A percentile compares a stretch with the other conserved stretches of the same genome.
Conservation (phyloP, 2,113 vertebrate species). For the Atherinomorus stipes region DNA sequence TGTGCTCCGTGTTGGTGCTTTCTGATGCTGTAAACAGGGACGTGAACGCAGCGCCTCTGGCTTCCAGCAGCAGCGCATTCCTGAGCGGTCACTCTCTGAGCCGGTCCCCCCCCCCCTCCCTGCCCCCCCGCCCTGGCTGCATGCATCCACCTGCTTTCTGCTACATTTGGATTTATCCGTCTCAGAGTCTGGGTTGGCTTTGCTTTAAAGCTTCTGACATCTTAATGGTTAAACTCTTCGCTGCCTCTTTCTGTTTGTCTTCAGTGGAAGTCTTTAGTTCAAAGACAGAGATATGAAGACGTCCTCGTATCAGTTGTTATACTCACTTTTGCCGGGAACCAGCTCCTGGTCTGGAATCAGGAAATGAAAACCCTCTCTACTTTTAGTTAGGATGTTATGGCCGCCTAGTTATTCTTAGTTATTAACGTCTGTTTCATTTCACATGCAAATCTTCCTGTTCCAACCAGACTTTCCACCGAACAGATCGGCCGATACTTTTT, state of each 20-base stretch:
- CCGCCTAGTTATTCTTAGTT: no score
- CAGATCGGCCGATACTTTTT: no score
- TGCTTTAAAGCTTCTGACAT: conserved; percentile 2
- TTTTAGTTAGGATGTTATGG: no score
- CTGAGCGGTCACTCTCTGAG: conserved; percentile 62
- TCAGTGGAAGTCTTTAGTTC: not conserved
- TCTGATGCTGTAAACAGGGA: conserved; percentile 67
- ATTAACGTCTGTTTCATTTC: no score
- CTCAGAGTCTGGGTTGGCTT: conserved; percentile 9
- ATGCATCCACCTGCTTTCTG: conserved; percentile 46
- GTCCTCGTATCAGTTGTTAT: not conserved
- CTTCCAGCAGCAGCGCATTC: conserved; percentile 71
- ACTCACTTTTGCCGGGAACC: no score
- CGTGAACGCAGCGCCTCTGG: conserved; percentile 45
- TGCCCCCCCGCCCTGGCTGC: not conserved
- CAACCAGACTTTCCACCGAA: no score
- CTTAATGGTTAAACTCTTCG: not conserved
- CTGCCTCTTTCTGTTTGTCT: not conserved
- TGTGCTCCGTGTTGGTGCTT: not conserved
- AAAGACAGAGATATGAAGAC: not conserved
- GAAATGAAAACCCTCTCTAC: no score
- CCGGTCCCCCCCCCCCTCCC: no score
- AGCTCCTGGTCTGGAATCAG: no score
- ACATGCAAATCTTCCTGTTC: no score
- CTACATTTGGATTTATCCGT: conserved; percentile 29